Base-by-base conservation (phyloP, 2,113 vertebrate species). In the Amblyornis subalaris region DNA sequence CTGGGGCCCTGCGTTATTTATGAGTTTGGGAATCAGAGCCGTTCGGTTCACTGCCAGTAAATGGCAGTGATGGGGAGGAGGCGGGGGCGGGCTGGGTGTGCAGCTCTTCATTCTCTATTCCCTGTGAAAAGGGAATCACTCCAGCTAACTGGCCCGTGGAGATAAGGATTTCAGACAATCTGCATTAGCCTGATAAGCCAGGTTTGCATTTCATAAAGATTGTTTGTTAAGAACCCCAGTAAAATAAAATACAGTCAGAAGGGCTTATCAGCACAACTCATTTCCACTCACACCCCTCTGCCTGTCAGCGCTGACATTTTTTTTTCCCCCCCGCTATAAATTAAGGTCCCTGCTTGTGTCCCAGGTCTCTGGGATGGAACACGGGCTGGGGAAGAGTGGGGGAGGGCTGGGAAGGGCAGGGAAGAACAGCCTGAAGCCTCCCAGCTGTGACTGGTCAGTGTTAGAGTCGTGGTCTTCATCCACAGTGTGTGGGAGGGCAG, bases 141-240 rank as follows among this genome's bases (percentile, higher is more conserved):
- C 98, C 97, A 98, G 98, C 98, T 98, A 98, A 98, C 97, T 98
- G 98, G 97, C 96, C 97, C 79, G 21, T 95, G 92, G 96, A 98
- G 99, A 99, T 99, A 98, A 99, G 98, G 97, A 97, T 98, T 98
- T 98, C 98, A 98, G 97, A 98, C 98, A 98, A 95, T 98, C 99
- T 99, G 99, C 98, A 96, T 98, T 98, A 95, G 90, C 69, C 97
- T 94, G 99, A 99, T 99, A 99, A 99, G 98, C 96, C 64, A 81
- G 72, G 96, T 94, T 97, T 95, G 95, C 85, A 95, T 97, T 94
- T 89, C 88, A 94, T 93, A 95, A 96, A 98, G 97, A 95, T 97
- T 94, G 97, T 96, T 97, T 95, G 97, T 90, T 97, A 98, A 98
- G 93, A 96, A 90, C 90, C 88, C 85, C 89, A 45, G 81, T 95